Percentiles rank a stretch among this genome's conserved stretches.
phyloP scores from a whole-genome alignment of 2,113 vertebrate species.

The Columba livia region DNA sequence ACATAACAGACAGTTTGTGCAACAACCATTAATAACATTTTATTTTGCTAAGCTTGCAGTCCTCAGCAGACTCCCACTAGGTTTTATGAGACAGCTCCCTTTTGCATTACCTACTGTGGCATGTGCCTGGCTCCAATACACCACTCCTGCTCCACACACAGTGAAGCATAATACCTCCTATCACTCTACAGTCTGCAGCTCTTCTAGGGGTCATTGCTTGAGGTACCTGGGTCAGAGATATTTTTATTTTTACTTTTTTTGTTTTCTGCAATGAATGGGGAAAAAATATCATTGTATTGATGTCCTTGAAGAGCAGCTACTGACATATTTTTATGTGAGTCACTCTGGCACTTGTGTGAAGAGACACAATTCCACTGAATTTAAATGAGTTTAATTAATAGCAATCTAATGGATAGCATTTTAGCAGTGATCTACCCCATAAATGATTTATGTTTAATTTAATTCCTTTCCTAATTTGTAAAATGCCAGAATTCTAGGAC shows the following conservation, averaged over 20 bases:
- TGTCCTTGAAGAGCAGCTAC: not conserved
- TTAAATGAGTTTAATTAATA: conserved; percentile 14
- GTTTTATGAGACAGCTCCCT: not conserved
- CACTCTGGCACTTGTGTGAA: not conserved
- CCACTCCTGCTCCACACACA: not conserved
- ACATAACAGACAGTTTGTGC: not conserved
- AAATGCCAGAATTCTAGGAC: not conserved
- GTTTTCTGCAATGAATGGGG: not conserved
- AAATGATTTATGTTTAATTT: not conserved
- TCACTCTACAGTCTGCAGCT: not conserved
- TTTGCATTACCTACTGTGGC: not conserved
- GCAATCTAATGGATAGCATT: not conserved
- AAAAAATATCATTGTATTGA: not conserved
- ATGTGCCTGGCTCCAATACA: not conserved
- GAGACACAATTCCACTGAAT: not conserved
- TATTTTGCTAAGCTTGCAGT: not conserved
- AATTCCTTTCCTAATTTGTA: not conserved
- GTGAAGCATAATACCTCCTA: not conserved
- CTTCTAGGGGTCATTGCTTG: not conserved
- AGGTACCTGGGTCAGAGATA: not conserved
- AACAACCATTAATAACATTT: not conserved
- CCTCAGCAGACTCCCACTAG: not conserved
- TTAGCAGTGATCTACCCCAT: not conserved
- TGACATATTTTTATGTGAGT: not conserved
- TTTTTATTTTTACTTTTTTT: not conserved